These are phyloP conservation scores for Rhinopithecus roxellana DNA, from an alignment of 2,113 vertebrate species.

Conservation along the genomic window DNA sequence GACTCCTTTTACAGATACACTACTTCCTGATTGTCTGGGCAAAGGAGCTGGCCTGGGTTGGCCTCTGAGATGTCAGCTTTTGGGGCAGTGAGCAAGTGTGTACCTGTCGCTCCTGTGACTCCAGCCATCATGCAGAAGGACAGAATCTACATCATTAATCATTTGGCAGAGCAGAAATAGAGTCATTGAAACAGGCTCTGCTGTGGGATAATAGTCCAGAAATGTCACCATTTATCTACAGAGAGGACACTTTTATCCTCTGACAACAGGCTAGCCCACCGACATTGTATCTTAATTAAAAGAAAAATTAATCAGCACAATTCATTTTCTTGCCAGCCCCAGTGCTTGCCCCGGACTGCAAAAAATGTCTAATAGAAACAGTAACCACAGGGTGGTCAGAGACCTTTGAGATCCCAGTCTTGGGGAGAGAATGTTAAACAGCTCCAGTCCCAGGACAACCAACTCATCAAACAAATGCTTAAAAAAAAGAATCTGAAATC, in stretches of 20 bases:
- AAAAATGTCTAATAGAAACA: not conserved
- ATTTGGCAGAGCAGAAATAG: constrained; percentile 72
- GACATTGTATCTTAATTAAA: constrained; percentile 81
- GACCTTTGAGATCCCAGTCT: not conserved
- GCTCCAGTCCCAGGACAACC: not conserved
- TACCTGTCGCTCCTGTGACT: constrained; percentile 64
- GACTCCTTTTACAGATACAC: not conserved
- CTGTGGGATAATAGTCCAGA: constrained; percentile 64
- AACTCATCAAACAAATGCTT: not conserved
- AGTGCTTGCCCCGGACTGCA: not conserved
- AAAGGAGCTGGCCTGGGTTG: not conserved
- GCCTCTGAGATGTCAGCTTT: constrained; percentile 18
- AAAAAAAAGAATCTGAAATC: not conserved
- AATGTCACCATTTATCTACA: constrained; percentile 80
- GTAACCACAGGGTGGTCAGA: not conserved
- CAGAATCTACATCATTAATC: constrained; percentile 81
- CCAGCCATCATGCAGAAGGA: constrained; percentile 70
- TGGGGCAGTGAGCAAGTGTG: not conserved
- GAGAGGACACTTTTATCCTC: constrained; percentile 75
- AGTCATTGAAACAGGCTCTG: constrained; percentile 72
- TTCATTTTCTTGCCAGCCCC: constrained; percentile 63
- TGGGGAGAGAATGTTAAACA: not conserved
- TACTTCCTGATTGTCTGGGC: constrained; percentile 51
- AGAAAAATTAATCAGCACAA: constrained; percentile 72
- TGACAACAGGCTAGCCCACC: constrained; percentile 70